Base-by-base conservation (phyloP, 2,888 invertebrate species). In the Andrena praecox region DNA sequence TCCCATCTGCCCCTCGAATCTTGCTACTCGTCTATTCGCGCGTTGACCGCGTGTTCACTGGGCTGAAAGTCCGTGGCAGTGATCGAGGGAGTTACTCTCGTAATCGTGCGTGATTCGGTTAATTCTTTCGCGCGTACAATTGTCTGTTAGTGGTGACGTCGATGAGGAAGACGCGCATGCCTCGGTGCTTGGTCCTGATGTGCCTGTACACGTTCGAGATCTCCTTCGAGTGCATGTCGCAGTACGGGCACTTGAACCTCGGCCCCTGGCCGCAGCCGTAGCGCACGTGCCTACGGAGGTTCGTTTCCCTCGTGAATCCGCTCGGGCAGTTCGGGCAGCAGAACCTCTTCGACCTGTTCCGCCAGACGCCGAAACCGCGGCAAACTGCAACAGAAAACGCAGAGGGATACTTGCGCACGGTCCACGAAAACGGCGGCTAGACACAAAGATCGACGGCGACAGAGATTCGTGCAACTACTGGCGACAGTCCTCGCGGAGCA, bases 211-310 rank as follows among this genome's bases (percentile, higher is more conserved):
- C 83, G 70, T 90, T 90, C 66, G 87, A 87, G 27, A 72, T 50
- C 62, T 66, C 75, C 80, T 76, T 85, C 10, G 72, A 79, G 16
- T 20, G 77, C 85, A 77, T 80, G 5, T 80, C 68, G 69, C 87
- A 88, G 59, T 87, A 86, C 5, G 84, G 87, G 67, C 90, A 91
- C 63, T 87, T 84, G 75, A 91, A 90, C 10, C 86, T 85, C 2
- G 86, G 86, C 29, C 82, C 87, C 63, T 89, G 86, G 16, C 89
- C 89, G 75, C 90, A 91, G 27, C 88, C 92, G 64, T 88, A 88
- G 12, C 67, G 77, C 48, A 88, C 73, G 73, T 91, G 89, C 27
- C 86, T 87, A 5, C 79, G 80, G 5, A 89, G 82, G 69, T 82
- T 89, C 69, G 85, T 76, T 66, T 80, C 85, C 59, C 89, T 84